A percentile compares a stretch with the other conserved stretches of the same genome.
Conservation (phyloP, 2,113 vertebrate genomes). For the Lycocorax pyrrhopterus region DNA sequence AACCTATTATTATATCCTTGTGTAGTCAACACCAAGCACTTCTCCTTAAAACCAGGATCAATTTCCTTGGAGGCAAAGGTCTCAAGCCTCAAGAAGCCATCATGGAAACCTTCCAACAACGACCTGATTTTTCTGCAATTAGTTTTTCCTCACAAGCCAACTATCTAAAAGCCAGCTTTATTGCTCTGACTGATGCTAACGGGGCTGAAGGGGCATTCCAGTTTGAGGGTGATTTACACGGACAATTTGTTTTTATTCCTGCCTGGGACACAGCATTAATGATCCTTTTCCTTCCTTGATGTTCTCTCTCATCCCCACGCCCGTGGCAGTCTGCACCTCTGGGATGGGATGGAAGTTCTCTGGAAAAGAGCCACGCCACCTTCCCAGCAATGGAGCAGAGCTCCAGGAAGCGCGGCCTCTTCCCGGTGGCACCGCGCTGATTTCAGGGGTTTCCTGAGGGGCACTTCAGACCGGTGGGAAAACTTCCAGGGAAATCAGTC, state of each 20-base stretch:
- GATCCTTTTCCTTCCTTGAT: slow-evolving; percentile 11
- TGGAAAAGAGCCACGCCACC: slow-evolving; percentile 35
- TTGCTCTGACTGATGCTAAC: background rate
- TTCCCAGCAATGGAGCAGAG: slow-evolving; percentile 65
- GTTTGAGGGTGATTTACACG: background rate
- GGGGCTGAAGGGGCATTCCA: slow-evolving; percentile 1
- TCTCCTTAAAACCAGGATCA: background rate
- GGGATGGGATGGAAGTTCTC: background rate
- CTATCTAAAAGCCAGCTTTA: background rate
- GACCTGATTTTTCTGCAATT: background rate
- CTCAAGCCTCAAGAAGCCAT: background rate
- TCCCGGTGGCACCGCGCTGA: background rate
- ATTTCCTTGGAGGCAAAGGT: background rate
- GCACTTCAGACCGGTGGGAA: fast-evolving
- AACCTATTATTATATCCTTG: background rate
- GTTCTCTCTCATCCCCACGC: background rate
- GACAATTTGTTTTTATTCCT: background rate
- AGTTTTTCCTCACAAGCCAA: background rate
- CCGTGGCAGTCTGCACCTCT: background rate
- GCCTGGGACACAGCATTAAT: background rate
- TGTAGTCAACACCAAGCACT: background rate
- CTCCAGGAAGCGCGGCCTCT: slow-evolving; percentile 54
- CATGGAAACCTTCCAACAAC: background rate
- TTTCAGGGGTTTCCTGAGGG: background rate
- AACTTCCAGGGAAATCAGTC: background rate